These are phyloP conservation scores for Gephyroberyx darwinii DNA, from an alignment of 2,797 vertebrate species.

Conservation along the genomic window DNA sequence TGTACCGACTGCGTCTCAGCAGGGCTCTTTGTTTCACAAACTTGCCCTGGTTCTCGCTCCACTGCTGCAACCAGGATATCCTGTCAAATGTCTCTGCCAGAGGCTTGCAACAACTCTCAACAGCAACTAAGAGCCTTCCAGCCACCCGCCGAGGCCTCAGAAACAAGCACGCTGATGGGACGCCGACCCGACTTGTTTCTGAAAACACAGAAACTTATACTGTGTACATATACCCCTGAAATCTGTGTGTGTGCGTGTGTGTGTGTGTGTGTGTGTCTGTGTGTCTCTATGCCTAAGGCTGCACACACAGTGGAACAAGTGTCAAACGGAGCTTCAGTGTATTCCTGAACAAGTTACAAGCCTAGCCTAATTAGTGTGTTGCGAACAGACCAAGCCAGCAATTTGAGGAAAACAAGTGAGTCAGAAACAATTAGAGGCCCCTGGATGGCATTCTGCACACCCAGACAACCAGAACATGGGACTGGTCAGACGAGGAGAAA, in stretches of 20 bases:
- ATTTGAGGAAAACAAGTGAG: slow-evolving; percentile 64
- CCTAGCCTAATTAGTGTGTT: slow-evolving; percentile 34
- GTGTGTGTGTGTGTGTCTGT: neutral
- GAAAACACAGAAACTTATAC: neutral
- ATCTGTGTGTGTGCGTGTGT: neutral
- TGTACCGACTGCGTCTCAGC: slow-evolving; percentile 4
- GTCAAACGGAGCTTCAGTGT: neutral
- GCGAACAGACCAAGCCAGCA: slow-evolving; percentile 41
- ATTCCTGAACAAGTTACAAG: slow-evolving; percentile 37
- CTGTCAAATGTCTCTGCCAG: slow-evolving; percentile 72
- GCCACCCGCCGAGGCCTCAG: slow-evolving; percentile 16
- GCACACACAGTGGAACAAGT: slow-evolving; percentile 15
- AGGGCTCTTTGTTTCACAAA: slow-evolving; percentile 47
- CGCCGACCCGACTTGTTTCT: slow-evolving; percentile 1
- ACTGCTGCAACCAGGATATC: slow-evolving; percentile 81
- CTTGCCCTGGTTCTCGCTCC: slow-evolving; percentile 29
- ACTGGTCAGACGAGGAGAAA: slow-evolving; percentile 28
- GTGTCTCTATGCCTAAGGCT: slow-evolving; percentile 3
- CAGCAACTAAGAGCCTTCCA: slow-evolving; percentile 36
- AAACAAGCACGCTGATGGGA: neutral
- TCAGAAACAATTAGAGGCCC: slow-evolving; percentile 68
- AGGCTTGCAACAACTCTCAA: slow-evolving; percentile 35
- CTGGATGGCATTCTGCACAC: slow-evolving; percentile 49
- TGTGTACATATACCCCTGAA: neutral
- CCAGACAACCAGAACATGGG: slow-evolving; percentile 56